phyloP scores from a whole-genome alignment of 2,797 vertebrate species.

The Lacerta bilineata region DNA sequence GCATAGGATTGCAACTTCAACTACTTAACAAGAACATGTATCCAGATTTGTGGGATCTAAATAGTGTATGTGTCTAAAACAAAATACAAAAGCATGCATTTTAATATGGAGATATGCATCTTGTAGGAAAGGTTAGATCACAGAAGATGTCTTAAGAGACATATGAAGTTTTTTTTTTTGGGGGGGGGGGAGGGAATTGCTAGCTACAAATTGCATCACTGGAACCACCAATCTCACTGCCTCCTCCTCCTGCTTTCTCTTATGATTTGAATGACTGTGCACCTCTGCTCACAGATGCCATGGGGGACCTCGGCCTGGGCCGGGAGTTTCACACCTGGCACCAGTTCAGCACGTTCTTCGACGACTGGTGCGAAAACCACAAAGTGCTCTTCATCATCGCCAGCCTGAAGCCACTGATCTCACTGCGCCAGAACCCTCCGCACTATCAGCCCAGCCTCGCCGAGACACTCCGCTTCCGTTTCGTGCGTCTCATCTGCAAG shows the following conservation, averaged over 20 bases:
- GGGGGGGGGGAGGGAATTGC: no score
- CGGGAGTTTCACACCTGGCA: constrained; percentile 53
- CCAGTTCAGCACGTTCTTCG: constrained; percentile 53
- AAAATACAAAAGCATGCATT: neutral
- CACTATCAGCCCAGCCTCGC: constrained; percentile 46
- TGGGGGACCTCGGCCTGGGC: constrained; percentile 49
- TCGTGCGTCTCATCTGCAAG: constrained; percentile 53
- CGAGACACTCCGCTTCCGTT: constrained; percentile 51
- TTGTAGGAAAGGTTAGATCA: neutral
- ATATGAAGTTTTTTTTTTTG: neutral
- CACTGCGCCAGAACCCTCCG: constrained; percentile 18
- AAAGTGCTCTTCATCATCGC: constrained; percentile 53
- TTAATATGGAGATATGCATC: neutral
- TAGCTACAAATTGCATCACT: neutral
- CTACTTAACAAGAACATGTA: neutral
- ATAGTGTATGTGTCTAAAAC: neutral
- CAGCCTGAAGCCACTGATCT: constrained; percentile 55
- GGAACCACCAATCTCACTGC: neutral
- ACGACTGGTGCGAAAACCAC: constrained; percentile 52
- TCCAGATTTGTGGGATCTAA: neutral
- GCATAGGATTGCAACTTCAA: no score
- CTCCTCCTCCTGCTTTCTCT: neutral
- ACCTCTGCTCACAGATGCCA: neutral
- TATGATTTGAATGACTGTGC: neutral
- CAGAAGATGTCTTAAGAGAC: neutral